phyloP scores from a whole-genome alignment of 2,888 invertebrate species.

The Phyllotreta striolata region DNA sequence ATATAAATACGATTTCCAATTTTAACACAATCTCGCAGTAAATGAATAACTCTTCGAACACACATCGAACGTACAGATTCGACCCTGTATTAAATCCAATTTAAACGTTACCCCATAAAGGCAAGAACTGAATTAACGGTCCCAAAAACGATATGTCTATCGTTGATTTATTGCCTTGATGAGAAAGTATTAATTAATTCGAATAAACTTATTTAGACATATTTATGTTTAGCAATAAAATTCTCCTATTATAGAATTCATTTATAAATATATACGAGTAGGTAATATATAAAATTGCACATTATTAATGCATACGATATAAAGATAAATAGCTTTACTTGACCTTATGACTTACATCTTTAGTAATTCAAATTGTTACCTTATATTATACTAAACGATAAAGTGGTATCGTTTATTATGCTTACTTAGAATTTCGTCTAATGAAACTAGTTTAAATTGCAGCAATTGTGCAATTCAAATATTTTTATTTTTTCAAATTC shows the following conservation, averaged over 20 bases:
- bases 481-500: too few relatives aligned
- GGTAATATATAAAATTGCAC: conserved; percentile 28
- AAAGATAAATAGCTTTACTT: conserved; percentile 34
- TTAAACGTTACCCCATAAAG: conserved; percentile 20
- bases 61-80: conserved; percentile 9
- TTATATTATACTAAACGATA: conserved; percentile 18
- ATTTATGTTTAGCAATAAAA: conserved; percentile 1
- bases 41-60: conserved; percentile 4
- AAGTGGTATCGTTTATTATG: too few relatives aligned
- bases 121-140: conserved; percentile 14
- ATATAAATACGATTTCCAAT: not conserved
- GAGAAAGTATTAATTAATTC: conserved; percentile 23
- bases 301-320: conserved; percentile 24
- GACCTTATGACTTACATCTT: conserved; percentile 33
- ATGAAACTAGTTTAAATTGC: too few relatives aligned
- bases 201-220: conserved; percentile 7
- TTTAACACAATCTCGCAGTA: conserved; percentile 5
- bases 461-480: too few relatives aligned
- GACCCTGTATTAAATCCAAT: conserved; percentile 21
- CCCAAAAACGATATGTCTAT: conserved; percentile 18
- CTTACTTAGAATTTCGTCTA: too few relatives aligned
- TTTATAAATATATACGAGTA: conserved; percentile 20
- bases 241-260: too few relatives aligned
- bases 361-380: conserved; percentile 34
- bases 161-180: conserved; percentile 27